phyloP scores from a whole-genome alignment of 1,140 invertebrate species.

The Drosophila miranda region DNA sequence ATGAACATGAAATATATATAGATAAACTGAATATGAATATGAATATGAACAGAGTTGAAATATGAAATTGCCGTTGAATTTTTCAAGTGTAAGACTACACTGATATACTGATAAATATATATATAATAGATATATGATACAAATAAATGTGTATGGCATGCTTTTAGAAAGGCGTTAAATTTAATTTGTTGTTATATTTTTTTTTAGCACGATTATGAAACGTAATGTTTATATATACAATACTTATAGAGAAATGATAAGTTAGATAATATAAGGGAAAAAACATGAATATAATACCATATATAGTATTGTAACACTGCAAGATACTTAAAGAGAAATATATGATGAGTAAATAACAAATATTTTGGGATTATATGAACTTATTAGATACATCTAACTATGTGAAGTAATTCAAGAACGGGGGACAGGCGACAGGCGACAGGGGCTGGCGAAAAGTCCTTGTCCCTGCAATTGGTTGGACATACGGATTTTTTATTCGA shows the following conservation, averaged over 20 bases:
- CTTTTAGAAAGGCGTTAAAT: constrained; percentile 55
- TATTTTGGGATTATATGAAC: constrained; percentile 5
- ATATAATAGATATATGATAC: constrained; percentile 10
- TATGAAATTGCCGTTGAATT: constrained; percentile 62
- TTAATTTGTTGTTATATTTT: constrained; percentile 62
- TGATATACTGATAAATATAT: constrained; percentile 34
- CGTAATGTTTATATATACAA: constrained; percentile 44
- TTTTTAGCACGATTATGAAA: constrained; percentile 67
- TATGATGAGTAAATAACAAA: constrained; percentile 6
- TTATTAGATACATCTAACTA: neutral
- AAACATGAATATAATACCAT: neutral
- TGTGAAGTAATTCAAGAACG: too few relatives aligned
- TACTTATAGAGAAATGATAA: neutral
- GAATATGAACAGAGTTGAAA: constrained; percentile 44
- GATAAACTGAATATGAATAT: constrained; percentile 22
- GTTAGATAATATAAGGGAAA: constrained; percentile 14
- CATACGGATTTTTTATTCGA: constrained; percentile 71
- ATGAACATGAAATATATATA: constrained; percentile 4
- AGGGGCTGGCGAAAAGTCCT: constrained; percentile 13
- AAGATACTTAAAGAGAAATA: constrained; percentile 11
- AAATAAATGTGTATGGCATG: constrained; percentile 3
- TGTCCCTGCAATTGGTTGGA: constrained; percentile 65
- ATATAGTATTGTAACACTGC: constrained; percentile 15
- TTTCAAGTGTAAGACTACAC: constrained; percentile 11
- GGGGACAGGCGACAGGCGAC: too few relatives aligned